A percentile compares a stretch with the other conserved stretches of the same genome.
phyloP scores from a whole-genome alignment of 2,113 vertebrate genomes.

The Pseudorectes ferrugineus region DNA sequence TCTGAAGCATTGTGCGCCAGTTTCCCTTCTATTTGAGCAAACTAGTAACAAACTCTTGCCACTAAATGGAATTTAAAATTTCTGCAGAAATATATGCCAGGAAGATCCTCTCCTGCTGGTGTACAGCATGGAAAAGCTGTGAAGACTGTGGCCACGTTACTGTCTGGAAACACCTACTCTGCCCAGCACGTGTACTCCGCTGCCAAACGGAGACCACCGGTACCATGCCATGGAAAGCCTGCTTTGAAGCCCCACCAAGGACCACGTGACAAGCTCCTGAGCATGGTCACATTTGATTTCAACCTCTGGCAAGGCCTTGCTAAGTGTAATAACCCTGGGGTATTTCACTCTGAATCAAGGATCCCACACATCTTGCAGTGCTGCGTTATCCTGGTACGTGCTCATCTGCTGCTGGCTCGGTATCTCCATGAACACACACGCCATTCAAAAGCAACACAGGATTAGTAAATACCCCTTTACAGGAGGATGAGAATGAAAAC shows the following conservation, averaged over 20 bases:
- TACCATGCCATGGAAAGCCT: not conserved
- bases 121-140: not conserved
- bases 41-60: not conserved
- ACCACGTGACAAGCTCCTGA: not conserved
- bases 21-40: not conserved
- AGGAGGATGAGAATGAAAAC: not conserved
- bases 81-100: not conserved
- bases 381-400: fast-evolving
- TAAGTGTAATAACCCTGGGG: not conserved
- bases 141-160: not conserved
- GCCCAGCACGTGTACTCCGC: fast-evolving
- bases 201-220: not conserved
- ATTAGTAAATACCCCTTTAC: not conserved
- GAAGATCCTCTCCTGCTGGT: not conserved
- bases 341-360: not conserved
- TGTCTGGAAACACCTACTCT: not conserved
- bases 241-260: not conserved
- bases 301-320: not conserved
- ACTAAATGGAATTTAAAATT: not conserved
- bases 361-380: fast-evolving
- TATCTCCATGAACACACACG: not conserved
- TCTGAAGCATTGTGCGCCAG: not conserved
- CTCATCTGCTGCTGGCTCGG: not conserved
- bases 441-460: not conserved
- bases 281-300: not conserved